phyloP scores from a whole-genome alignment of 2,113 vertebrate species.

The Ploceus nigricollis region DNA sequence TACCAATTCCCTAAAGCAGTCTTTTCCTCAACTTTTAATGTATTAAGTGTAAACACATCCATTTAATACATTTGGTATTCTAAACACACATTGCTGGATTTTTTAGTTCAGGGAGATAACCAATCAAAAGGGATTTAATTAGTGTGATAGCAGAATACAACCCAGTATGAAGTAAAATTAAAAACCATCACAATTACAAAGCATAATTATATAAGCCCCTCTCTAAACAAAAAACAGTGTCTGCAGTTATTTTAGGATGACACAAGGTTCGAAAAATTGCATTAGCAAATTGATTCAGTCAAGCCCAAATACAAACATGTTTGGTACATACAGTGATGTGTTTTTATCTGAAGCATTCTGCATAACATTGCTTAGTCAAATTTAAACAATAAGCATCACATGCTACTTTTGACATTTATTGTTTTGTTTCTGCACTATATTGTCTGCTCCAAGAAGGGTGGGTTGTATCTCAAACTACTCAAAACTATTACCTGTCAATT shows the following conservation, averaged over 20 bases:
- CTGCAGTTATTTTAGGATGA: neutral
- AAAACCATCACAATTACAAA: slow-evolving; percentile 3
- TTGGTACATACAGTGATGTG: neutral
- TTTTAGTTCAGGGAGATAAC: slow-evolving; percentile 39
- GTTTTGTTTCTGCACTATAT: neutral
- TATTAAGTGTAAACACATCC: neutral
- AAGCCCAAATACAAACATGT: neutral
- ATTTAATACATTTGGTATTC: slow-evolving; percentile 33
- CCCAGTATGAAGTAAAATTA: slow-evolving; percentile 18
- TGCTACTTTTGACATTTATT: neutral
- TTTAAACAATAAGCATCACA: neutral
- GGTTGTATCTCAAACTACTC: neutral
- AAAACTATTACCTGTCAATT: neutral
- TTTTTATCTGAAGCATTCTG: neutral
- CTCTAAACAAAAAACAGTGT: slow-evolving; percentile 5
- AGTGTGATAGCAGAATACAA: neutral
- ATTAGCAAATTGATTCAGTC: neutral
- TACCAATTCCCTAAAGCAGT: neutral
- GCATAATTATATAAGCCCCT: neutral
- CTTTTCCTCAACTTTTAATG: neutral
- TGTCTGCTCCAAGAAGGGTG: neutral
- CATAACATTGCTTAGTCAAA: neutral
- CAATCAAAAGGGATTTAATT: slow-evolving; percentile 33
- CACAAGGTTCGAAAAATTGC: neutral
- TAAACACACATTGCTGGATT: neutral